Percentiles rank a stretch among this genome's conserved stretches.
Conservation (phyloP, 30 jellyfish, hydroid and myxozoan genomes). For the Aurelia aurita complex sp. Pacific region DNA sequence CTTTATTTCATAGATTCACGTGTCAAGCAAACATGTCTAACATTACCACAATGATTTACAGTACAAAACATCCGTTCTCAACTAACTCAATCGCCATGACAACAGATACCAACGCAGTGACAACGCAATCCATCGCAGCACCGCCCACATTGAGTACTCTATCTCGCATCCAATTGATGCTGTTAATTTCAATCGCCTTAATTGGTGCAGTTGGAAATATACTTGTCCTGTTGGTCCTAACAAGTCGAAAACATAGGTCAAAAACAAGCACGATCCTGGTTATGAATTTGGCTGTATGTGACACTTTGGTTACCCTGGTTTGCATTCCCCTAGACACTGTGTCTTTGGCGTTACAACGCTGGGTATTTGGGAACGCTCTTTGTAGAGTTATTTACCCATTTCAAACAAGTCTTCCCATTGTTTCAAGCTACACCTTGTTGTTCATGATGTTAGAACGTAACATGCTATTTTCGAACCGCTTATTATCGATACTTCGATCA, state of each 20-base stretch:
- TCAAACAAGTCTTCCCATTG: conserved; percentile 70
- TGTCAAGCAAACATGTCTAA: too few species aligned
- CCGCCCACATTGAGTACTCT: conserved; percentile 6
- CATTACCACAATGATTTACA: too few species aligned
- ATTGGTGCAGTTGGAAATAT: conserved; percentile 63
- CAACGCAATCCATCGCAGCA: background rate
- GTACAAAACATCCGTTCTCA: too few species aligned
- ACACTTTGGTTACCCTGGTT: conserved; percentile 42
- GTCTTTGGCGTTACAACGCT: conserved; percentile 11
- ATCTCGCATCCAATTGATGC: conserved; percentile 14
- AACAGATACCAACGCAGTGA: background rate
- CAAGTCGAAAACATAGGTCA: conserved; percentile 53
- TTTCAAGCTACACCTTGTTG: conserved; percentile 70
- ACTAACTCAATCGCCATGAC: too few species aligned
- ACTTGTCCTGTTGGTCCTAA: conserved; percentile 34
- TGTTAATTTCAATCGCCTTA: conserved; percentile 22
- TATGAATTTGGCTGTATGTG: conserved; percentile 73
- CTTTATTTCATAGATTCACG: too few species aligned
- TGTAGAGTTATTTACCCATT: conserved; percentile 70
- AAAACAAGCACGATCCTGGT: conserved; percentile 72
- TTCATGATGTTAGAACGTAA: conserved; percentile 73
- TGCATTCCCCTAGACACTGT: conserved; percentile 63
- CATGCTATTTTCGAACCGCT: conserved; percentile 60
- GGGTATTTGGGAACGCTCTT: conserved; percentile 48
- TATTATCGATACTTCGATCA: conserved; percentile 41